Evolutionary conservation across 2,797 vertebrate genomes (phyloP).

Genomic region (Botia almorhae): DNA sequence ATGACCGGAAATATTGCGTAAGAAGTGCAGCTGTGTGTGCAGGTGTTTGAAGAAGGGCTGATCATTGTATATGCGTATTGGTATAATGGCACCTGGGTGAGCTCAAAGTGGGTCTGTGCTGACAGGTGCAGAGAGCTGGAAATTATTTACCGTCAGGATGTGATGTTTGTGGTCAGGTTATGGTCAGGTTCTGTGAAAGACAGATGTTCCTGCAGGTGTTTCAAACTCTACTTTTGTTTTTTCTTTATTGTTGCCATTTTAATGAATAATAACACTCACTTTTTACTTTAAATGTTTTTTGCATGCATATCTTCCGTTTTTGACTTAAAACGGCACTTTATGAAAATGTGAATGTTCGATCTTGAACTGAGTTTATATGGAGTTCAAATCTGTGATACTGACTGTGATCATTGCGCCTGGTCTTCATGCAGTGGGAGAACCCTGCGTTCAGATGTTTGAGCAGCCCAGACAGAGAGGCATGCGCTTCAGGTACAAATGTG

Average conservation of each 20-base stretch:
- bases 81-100: constrained; percentile 19
- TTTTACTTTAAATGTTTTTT: neutral
- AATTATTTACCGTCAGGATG: constrained; percentile 47
- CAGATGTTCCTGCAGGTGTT: constrained; percentile 50
- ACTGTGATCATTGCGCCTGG: neutral
- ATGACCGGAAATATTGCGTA: constrained; percentile 20
- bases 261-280: neutral
- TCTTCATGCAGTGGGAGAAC: constrained; percentile 81
- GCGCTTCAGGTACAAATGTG: constrained; percentile 98
- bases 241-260: neutral
- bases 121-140: constrained; percentile 53
- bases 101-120: constrained; percentile 16
- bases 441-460: constrained; percentile 90
- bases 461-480: constrained; percentile 96
- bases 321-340: neutral
- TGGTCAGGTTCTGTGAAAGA: constrained; percentile 41
- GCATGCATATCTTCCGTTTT: neutral
- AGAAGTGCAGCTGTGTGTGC: constrained; percentile 51
- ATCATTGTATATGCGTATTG: constrained; percentile 31
- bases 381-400: constrained; percentile 13
- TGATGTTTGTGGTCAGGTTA: constrained; percentile 43
- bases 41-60: constrained; percentile 45
- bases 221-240: neutral
- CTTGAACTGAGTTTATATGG: neutral
- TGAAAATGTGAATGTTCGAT: neutral